Percentiles rank a stretch among this genome's conserved stretches.
These are phyloP conservation scores for Lamellibrachia columna DNA, from an alignment of 2,888 invertebrate genomes.

Conservation along the genomic window DNA sequence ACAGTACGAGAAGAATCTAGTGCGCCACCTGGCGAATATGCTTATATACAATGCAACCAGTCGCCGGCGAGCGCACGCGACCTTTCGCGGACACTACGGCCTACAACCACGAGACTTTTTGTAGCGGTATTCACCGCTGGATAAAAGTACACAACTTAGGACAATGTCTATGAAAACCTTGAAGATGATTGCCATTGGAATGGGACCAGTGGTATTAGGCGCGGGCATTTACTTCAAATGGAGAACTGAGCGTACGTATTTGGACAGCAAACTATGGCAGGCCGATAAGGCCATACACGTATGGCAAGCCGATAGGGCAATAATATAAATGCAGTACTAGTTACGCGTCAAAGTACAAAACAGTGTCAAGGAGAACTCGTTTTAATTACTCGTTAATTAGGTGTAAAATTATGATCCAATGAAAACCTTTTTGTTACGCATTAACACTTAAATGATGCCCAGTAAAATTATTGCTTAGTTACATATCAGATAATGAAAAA, in stretches of 20 bases:
- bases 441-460: too few relatives aligned
- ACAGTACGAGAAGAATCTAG: not conserved
- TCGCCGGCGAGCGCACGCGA: not conserved
- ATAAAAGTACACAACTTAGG: not conserved
- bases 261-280: not conserved
- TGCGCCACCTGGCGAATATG: conserved; percentile 16
- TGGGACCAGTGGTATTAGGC: conserved; percentile 35
- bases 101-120: not conserved
- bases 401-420: too few relatives aligned
- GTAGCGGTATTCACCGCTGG: not conserved
- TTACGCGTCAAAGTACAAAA: too few relatives aligned
- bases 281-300: too few relatives aligned
- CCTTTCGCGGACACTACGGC: not conserved
- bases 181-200: conserved; percentile 33
- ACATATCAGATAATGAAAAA: too few relatives aligned
- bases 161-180: conserved; percentile 18
- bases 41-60: not conserved
- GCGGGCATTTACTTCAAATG: conserved; percentile 34
- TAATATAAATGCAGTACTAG: too few relatives aligned
- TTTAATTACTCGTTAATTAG: too few relatives aligned
- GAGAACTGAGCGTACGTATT: conserved; percentile 26
- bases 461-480: too few relatives aligned
- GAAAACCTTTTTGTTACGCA: too few relatives aligned
- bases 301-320: too few relatives aligned
- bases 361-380: too few relatives aligned